Evolutionary conservation across 2,797 vertebrate species (phyloP), one percentile per base, ranked within the genome.

Genomic region (Artibeus lituratus): DNA sequence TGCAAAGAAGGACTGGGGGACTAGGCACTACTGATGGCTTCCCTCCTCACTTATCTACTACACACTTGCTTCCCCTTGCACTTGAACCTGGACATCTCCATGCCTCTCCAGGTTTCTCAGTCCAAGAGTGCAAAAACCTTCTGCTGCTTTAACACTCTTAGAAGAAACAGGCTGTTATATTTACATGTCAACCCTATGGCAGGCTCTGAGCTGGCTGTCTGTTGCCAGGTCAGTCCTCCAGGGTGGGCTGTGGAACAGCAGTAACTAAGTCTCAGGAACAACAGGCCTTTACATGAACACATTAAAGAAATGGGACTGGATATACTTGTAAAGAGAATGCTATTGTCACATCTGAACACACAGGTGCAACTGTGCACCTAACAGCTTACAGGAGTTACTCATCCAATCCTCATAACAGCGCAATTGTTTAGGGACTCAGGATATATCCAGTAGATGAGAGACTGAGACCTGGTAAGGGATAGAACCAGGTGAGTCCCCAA

Each of bases 81-180:
- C 70, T 85, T 44, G 1, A 84, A n/a, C 87, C 29, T 57, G 1
- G 70, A 37, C 26, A 59, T 77, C 29, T 49, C 51, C 15, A 65
- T 4, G 5, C 14, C 81, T 87, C 82, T 78, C 80, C 18, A 70
- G 11, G 49, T 90, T 86, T 86, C 74, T 95, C 80, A 94, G 29
- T 22, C 44, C 49, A 73, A 70, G 37, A 87, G 37, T 67, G 39
- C 29, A n/a, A 49, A 24, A 44, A 26, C 11, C 21, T 91, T 87
- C 73, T 97, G 39, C 32, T 94, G 5, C 10, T 85, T 49, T 88
- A 78, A 96, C 55, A 92, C 37, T 92, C 77, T 93, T 74, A 59
- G 59, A 93, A 95, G 55, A 35, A 88, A 91, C 92, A 37, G 47
- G 5, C 29, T 96, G 37, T 65, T 35, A 29, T 59, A 18, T 51